These are phyloP conservation scores for Folsomia candida DNA, from an alignment of 2,888 invertebrate genomes.

Conservation along the genomic window DNA sequence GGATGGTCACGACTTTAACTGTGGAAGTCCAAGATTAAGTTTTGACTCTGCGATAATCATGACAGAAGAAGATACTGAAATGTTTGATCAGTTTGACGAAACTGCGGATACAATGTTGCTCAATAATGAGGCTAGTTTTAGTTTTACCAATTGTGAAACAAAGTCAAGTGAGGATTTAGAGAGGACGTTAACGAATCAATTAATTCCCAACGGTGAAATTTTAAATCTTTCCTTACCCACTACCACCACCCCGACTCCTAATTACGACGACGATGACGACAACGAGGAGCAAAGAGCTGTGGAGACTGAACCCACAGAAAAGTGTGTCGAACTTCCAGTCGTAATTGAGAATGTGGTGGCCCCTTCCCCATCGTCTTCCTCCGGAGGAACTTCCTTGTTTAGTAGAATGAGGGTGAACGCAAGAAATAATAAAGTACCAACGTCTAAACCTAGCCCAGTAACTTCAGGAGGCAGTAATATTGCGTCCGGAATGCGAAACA, in stretches of 20 bases:
- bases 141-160: slow-evolving; percentile 22
- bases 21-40: slow-evolving; percentile 43
- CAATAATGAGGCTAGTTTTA: slow-evolving; percentile 14
- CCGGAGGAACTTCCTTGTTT: no score
- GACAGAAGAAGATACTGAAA: slow-evolving; percentile 32
- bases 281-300: no score
- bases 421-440: slow-evolving; percentile 29
- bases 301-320: background rate
- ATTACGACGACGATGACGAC: slow-evolving; percentile 17
- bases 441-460: background rate
- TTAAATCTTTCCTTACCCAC: no score
- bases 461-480: slow-evolving; percentile 28
- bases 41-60: slow-evolving; percentile 45
- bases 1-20: slow-evolving; percentile 27
- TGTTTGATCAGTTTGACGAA: slow-evolving; percentile 25
- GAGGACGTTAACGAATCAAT: background rate
- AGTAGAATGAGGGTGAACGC: slow-evolving; percentile 36
- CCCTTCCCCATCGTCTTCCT: slow-evolving; percentile 9
- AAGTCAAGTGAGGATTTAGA: slow-evolving; percentile 11
- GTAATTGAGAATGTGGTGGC: background rate
- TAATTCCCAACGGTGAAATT: background rate
- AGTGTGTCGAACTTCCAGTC: background rate
- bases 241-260: no score
- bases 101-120: slow-evolving; percentile 36
- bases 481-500: slow-evolving; percentile 40